phyloP scores from a whole-genome alignment of 2,888 invertebrate species.

The Amiota minor region DNA sequence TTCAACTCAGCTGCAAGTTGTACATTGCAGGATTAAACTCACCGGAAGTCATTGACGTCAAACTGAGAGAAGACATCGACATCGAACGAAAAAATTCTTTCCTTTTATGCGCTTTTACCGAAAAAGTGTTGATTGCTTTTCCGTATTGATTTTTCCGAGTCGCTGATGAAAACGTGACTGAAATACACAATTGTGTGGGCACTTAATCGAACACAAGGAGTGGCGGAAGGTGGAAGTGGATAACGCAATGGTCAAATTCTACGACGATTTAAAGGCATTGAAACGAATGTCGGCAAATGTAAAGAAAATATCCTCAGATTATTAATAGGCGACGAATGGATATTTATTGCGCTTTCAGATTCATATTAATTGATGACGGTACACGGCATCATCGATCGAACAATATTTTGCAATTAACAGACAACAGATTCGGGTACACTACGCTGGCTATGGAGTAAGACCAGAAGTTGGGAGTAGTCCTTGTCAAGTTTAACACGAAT shows the following conservation, averaged over 20 bases:
- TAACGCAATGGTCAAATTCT: neutral
- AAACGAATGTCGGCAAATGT: neutral
- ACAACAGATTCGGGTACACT: conserved; percentile 25
- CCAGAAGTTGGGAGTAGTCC: neutral
- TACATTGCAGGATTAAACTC: conserved; percentile 15
- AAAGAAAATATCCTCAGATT: conserved; percentile 19
- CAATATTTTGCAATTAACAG: conserved; percentile 65
- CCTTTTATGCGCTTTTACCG: conserved; percentile 22
- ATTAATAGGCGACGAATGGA: conserved; percentile 20
- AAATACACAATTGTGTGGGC: conserved; percentile 45
- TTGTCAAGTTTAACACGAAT: conserved; percentile 16
- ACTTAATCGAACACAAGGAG: too few species aligned
- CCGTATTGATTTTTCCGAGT: conserved; percentile 70
- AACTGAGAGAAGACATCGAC: conserved; percentile 35
- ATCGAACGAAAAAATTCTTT: conserved; percentile 33
- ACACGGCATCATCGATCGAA: conserved; percentile 54
- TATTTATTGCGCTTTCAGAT: conserved; percentile 48
- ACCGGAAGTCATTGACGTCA: conserved; percentile 53
- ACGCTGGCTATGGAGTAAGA: neutral
- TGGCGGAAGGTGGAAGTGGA: too few species aligned
- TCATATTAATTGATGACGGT: conserved; percentile 4
- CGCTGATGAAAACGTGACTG: conserved; percentile 65
- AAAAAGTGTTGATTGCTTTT: conserved; percentile 58
- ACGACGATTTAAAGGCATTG: neutral
- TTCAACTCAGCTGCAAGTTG: neutral